These are phyloP conservation scores for Ochropleura leucogaster DNA, from an alignment of 2,888 invertebrate species.

Conservation along the genomic window DNA sequence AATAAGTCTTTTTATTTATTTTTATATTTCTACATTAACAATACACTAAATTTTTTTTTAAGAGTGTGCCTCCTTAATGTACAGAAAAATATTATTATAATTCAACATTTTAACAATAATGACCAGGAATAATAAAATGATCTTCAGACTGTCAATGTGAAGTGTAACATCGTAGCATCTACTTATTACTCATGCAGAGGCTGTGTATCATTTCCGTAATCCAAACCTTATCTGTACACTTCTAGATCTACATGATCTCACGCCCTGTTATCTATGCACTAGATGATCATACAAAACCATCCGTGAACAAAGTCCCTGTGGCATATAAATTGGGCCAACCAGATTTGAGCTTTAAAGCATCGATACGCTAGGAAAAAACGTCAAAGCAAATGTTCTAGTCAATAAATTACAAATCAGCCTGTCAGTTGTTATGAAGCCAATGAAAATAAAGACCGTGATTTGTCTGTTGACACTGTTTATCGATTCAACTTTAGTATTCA, in stretches of 20 bases:
- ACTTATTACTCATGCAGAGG: not conserved
- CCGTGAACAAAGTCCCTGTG: not conserved
- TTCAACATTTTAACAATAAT: not conserved
- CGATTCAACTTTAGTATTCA: constrained; percentile 29
- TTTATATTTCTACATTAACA: too few relatives aligned
- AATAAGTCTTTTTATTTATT: too few relatives aligned
- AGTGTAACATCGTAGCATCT: too few relatives aligned
- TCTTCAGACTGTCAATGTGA: not conserved
- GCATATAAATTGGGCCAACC: not conserved
- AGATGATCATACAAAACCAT: not conserved
- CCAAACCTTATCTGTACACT: not conserved
- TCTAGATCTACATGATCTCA: not conserved
- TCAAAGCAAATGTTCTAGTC: not conserved
- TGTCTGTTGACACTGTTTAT: constrained; percentile 27
- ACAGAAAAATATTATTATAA: too few relatives aligned
- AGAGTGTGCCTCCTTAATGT: too few relatives aligned
- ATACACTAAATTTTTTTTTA: too few relatives aligned
- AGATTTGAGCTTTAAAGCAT: not conserved
- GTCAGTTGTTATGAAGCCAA: not conserved
- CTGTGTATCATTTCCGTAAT: not conserved
- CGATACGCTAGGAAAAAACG: not conserved
- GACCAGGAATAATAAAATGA: not conserved
- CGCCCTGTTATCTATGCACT: not conserved
- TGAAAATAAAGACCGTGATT: constrained; percentile 18
- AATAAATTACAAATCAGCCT: constrained; percentile 4